Conservation (phyloP, 2,888 invertebrate species). For the Protonemura montana region DNA sequence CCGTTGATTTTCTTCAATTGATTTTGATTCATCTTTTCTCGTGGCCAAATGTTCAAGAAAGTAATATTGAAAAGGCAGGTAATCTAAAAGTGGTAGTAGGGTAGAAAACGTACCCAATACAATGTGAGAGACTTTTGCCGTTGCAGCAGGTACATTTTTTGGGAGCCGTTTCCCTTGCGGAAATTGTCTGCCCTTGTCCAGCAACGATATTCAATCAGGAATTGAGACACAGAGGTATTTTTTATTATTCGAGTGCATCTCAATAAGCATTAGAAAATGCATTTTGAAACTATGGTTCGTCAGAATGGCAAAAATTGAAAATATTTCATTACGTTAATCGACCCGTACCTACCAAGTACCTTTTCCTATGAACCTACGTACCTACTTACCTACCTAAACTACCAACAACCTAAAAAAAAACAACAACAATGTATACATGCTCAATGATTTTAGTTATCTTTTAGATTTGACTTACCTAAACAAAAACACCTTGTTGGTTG, state of each 20-base stretch:
- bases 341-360: background rate
- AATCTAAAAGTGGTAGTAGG: background rate
- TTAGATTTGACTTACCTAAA: background rate
- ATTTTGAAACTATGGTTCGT: background rate
- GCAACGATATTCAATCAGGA: background rate
- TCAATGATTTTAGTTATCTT: slow-evolving; percentile 1
- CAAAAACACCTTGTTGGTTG: background rate
- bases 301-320: background rate
- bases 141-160: background rate
- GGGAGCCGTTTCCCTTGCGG: background rate
- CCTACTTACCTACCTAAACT: background rate
- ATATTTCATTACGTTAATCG: background rate
- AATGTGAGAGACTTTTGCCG: too few relatives aligned
- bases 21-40: background rate
- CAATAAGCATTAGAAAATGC: background rate
- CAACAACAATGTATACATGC: background rate
- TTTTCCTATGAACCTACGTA: background rate
- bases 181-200: background rate
- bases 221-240: slow-evolving; percentile 4
- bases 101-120: background rate
- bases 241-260: background rate
- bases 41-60: slow-evolving; percentile 12
- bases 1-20: background rate
- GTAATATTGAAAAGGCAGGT: background rate
- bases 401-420: background rate